Base-by-base conservation (phyloP, 2,797 vertebrate genomes). In the Lindbergichthys nudifrons region DNA sequence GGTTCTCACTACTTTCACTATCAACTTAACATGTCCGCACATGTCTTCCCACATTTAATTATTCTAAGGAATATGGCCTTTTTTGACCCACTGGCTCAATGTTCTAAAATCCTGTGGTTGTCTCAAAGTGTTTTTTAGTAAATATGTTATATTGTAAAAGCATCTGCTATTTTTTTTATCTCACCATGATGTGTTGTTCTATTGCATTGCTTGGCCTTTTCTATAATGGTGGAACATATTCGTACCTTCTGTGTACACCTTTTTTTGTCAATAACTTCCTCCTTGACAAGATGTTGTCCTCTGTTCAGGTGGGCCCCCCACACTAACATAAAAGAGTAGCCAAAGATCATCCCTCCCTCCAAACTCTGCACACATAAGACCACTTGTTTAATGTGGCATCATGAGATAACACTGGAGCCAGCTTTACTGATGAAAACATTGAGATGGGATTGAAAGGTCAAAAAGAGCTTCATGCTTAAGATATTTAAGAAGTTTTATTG, bases 41-140 rank as follows among this genome's bases (percentile, higher is more conserved):
- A 64, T 51, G 50, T 46, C 63, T 50, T 72, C 65, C 62, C 52
- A 75, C 56, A 65, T 50, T 80, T 63, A 32, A 66, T 57, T 48
- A 48, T 53, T 52, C 50, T 77, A 39, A 63, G 43, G 45, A 65
- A 62, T 42, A 60, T 43, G 36, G 47, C 53, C 54, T 42, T 57
- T 26, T 75, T 65, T 70, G 58, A 75, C 72, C 67, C 87, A 79
- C 75, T 70, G 75, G 66, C 45, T 53, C n/a, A 43, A 46, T 67
- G 36, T 56, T 56, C 30, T 56, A 23, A 73, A 68, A 69, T 69
- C 12, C 12, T 10, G 2, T 72, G 23, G n/a, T n/a, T 42, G 32
- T 13, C 52, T 76, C 11, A 63, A 43, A 60, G 1, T 58, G 54
- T n/a, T 57, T 43, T 11, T 65, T 4, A 18, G 46, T 65, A 14